phyloP scores from a whole-genome alignment of 2,888 invertebrate species.

The Abscondita cerata region DNA sequence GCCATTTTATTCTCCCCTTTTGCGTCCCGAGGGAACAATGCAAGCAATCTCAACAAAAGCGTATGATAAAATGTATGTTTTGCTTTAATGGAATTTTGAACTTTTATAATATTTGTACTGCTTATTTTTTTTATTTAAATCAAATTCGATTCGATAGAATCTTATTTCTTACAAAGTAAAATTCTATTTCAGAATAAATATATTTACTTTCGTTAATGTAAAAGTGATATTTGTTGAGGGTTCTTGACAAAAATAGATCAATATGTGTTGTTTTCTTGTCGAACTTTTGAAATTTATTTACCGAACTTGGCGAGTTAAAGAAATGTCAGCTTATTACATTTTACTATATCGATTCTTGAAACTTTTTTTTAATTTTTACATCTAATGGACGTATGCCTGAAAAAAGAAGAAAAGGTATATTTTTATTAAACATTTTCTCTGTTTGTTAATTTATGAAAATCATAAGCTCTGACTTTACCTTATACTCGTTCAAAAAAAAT shows the following conservation, averaged over 20 bases:
- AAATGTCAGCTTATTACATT: slow-evolving; percentile 10
- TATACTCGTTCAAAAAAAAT: too few relatives aligned
- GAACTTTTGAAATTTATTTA: slow-evolving; percentile 10
- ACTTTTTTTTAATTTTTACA: too few relatives aligned
- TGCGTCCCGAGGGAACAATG: neutral
- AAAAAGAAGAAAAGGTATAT: too few relatives aligned
- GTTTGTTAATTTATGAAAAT: too few relatives aligned
- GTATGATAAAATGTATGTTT: slow-evolving; percentile 15
- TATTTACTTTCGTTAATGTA: too few relatives aligned
- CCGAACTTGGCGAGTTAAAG: slow-evolving; percentile 1
- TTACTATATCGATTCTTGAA: neutral
- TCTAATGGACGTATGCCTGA: too few relatives aligned
- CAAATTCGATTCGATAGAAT: slow-evolving; percentile 7
- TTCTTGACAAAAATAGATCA: slow-evolving; percentile 1
- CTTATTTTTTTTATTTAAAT: neutral
- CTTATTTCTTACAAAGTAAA: slow-evolving; percentile 1
- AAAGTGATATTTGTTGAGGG: neutral
- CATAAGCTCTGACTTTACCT: too few relatives aligned
- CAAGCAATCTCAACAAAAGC: slow-evolving; percentile 15
- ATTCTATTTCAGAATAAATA: neutral
- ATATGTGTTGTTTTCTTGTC: slow-evolving; percentile 5
- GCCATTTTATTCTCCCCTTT: neutral
- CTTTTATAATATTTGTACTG: slow-evolving; percentile 1
- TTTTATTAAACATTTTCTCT: too few relatives aligned
- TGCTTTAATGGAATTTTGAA: slow-evolving; percentile 5